Evolutionary conservation across 2,888 invertebrate genomes (phyloP).

Genomic region (Pristionchus exspectatus): DNA sequence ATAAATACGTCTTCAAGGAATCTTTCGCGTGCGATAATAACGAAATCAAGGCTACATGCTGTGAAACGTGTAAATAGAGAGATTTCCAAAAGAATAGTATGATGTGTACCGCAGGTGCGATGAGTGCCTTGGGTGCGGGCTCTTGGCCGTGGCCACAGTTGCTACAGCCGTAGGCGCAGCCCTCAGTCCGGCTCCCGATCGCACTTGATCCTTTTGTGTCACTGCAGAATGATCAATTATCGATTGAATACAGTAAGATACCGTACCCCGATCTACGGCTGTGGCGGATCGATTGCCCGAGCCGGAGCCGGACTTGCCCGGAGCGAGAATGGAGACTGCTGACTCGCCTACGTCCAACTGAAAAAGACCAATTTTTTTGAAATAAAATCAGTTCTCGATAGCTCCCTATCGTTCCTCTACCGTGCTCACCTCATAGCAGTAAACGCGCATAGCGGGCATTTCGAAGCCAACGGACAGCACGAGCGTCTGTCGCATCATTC

Average conservation of each 20-base stretch:
- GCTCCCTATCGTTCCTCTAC: not conserved
- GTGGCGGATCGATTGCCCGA: slow-evolving; percentile 21
- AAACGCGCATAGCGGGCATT: not conserved
- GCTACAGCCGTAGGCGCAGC: not conserved
- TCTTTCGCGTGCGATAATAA: not conserved
- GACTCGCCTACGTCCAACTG: slow-evolving; percentile 22
- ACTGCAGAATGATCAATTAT: not conserved
- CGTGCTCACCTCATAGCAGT: slow-evolving; percentile 39
- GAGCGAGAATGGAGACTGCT: not conserved
- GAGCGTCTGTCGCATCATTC: slow-evolving; percentile 49
- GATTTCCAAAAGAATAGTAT: too few relatives aligned
- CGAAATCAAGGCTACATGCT: too few relatives aligned
- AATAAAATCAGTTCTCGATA: not conserved
- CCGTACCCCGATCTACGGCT: slow-evolving; percentile 20
- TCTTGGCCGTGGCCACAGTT: not conserved
- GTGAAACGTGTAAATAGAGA: too few relatives aligned
- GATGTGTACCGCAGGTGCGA: not conserved
- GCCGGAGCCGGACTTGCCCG: not conserved
- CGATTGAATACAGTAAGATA: not conserved
- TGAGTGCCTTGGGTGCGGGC: slow-evolving; percentile 7
- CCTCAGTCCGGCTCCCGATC: not conserved
- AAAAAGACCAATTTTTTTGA: too few relatives aligned
- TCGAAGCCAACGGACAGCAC: slow-evolving; percentile 32
- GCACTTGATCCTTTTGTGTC: not conserved
- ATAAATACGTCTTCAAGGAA: not conserved